Conservation (phyloP, 2,113 vertebrate species). For the Pomatostomus ruficeps region DNA sequence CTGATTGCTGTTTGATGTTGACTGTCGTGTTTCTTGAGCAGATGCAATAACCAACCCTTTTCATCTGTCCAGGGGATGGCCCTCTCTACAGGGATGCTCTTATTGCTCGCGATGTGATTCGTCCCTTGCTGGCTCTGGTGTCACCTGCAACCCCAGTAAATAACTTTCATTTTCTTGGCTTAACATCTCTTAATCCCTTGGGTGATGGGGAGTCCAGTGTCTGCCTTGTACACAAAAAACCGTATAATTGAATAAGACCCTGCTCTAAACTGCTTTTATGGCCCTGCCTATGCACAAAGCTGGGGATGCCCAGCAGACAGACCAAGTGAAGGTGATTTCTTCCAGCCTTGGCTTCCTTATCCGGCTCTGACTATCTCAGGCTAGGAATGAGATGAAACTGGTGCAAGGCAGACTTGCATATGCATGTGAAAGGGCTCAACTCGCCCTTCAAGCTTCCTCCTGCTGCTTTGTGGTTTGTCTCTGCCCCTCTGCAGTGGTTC, state of each 20-base stretch:
- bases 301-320: neutral
- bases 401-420: neutral
- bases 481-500: neutral
- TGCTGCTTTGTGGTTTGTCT: neutral
- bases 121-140: conserved; percentile 78
- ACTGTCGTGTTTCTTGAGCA: neutral
- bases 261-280: neutral
- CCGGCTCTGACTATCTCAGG: neutral
- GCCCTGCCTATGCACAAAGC: neutral
- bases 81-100: conserved; percentile 81
- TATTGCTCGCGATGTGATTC: conserved; percentile 77
- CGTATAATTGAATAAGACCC: neutral
- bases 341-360: neutral
- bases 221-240: neutral
- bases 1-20: neutral
- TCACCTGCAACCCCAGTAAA: conserved; percentile 81
- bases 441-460: neutral
- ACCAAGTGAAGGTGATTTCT: neutral
- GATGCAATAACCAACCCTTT: neutral
- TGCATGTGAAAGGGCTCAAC: neutral
- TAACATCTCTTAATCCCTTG: neutral
- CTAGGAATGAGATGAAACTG: neutral
- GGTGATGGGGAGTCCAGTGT: neutral
- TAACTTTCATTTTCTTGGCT: neutral
- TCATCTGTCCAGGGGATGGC: conserved; percentile 78